Evolutionary conservation across 2,113 vertebrate genomes (phyloP).

Genomic region (rat (Rattus norvegicus)): GRCr8 NC_086027.1:18320001-18320500

Average conservation of each 20-base stretch:
- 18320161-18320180: neutral
- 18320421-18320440: neutral
- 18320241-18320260: neutral
- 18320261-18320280: neutral
- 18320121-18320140: neutral
- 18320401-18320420: neutral
- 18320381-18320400: neutral
- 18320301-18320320: neutral
- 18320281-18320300: neutral
- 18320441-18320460: too few relatives aligned
- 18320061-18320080: neutral
- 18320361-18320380: neutral
- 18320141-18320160: neutral
- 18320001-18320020: neutral
- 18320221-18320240: neutral
- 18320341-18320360: neutral
- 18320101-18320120: too few relatives aligned
- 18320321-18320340: neutral
- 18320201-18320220: neutral
- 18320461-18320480: neutral
- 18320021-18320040: neutral
- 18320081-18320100: too few relatives aligned
- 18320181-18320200: too few relatives aligned
- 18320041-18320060: neutral
- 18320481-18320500: neutral